Evolutionary conservation across 2,888 invertebrate genomes (phyloP).

Genomic region (Flexamia atlantica): DNA sequence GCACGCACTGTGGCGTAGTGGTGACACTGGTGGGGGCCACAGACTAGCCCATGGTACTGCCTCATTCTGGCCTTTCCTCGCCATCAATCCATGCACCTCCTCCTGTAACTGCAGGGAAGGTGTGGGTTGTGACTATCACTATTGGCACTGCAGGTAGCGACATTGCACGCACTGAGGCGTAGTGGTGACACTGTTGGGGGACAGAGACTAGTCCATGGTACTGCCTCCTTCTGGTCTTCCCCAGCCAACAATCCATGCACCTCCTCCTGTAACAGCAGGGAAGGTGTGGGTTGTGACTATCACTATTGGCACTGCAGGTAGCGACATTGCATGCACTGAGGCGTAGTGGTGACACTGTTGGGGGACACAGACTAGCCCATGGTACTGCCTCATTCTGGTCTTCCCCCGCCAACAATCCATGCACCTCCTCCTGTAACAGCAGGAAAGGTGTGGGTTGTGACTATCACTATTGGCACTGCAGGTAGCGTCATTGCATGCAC

Average conservation of each 20-base stretch:
- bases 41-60: not conserved
- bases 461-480: too few species aligned
- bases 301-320: too few species aligned
- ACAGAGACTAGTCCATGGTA: constrained; percentile 41
- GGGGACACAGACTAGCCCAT: too few species aligned
- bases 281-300: too few species aligned
- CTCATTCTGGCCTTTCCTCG: not conserved
- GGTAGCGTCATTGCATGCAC: too few species aligned
- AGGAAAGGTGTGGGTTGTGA: too few species aligned
- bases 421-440: too few species aligned
- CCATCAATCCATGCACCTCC: too few species aligned
- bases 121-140: constrained; percentile 38
- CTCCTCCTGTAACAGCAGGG: constrained; percentile 10
- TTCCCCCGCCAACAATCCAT: too few species aligned
- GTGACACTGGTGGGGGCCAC: not conserved
- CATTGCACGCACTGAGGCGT: constrained; percentile 5
- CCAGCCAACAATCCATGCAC: not conserved
- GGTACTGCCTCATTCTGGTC: too few species aligned
- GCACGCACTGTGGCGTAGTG: not conserved
- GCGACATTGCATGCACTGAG: too few species aligned
- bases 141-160: constrained; percentile 26
- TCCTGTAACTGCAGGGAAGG: constrained; percentile 47
- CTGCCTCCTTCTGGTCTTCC: constrained; percentile 3
- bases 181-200: constrained; percentile 45
- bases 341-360: too few species aligned